phyloP scores from a whole-genome alignment of 2,113 vertebrate species.

The Cryptotis parvus region DNA sequence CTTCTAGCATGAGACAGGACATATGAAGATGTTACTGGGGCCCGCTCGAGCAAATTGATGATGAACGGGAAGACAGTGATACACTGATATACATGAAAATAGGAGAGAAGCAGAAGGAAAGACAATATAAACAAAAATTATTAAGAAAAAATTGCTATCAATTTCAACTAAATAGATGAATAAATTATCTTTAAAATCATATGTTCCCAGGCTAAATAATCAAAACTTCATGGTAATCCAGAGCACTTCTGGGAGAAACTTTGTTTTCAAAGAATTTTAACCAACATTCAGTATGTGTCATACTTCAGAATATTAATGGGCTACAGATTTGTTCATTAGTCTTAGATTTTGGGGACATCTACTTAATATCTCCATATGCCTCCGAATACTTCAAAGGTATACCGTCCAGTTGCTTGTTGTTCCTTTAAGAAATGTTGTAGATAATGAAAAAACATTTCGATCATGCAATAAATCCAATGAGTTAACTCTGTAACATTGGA shows the following conservation, averaged over 20 bases:
- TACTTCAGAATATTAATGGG: neutral
- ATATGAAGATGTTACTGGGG: too few species aligned
- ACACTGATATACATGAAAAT: too few species aligned
- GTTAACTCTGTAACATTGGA: neutral
- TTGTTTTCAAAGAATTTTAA: neutral
- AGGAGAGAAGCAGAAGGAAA: neutral
- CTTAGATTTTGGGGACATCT: neutral
- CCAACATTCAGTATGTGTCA: too few species aligned
- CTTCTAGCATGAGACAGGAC: too few species aligned
- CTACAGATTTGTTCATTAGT: neutral
- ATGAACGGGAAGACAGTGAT: too few species aligned
- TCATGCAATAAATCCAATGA: neutral
- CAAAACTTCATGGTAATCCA: too few species aligned
- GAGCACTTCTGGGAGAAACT: neutral
- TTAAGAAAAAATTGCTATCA: neutral
- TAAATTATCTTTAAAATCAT: neutral
- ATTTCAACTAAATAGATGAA: neutral
- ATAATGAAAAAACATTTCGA: neutral
- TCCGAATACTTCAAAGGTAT: neutral
- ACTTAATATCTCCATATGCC: neutral
- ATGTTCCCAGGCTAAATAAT: neutral
- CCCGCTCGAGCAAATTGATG: too few species aligned
- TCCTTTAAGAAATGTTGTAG: neutral
- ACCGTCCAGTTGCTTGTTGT: neutral
- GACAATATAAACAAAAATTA: neutral